phyloP scores from a whole-genome alignment of 2,888 invertebrate genomes.

The Muscina levida region DNA sequence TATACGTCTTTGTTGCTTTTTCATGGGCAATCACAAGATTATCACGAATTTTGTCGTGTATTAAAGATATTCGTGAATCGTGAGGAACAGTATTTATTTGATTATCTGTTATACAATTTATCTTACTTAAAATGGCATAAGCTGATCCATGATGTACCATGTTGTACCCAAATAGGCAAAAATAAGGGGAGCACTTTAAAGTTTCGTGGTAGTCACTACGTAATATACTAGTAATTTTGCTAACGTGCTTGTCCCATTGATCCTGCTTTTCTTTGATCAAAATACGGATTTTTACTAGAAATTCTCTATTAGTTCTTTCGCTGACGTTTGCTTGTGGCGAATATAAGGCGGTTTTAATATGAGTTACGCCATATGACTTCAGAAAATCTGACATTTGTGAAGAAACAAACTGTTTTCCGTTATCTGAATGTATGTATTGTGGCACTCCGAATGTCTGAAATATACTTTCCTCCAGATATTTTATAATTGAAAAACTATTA shows the following conservation, averaged over 20 bases:
- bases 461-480: constrained; percentile 2
- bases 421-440: constrained; percentile 45
- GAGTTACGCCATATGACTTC: constrained; percentile 25
- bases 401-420: constrained; percentile 48
- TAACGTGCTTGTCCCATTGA: constrained; percentile 31
- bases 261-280: constrained; percentile 24
- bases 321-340: constrained; percentile 53
- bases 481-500: background rate
- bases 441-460: constrained; percentile 26
- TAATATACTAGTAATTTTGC: constrained; percentile 26
- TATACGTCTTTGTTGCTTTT: no score
- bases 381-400: constrained; percentile 29
- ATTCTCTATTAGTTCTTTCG: constrained; percentile 49
- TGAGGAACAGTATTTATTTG: no score
- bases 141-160: constrained; percentile 12
- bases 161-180: constrained; percentile 6
- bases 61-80: no score
- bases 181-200: no score
- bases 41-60: no score
- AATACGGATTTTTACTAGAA: background rate
- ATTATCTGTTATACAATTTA: no score
- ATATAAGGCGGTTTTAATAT: no score
- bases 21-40: no score
- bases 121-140: background rate
- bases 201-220: constrained; percentile 27